These are phyloP conservation scores for Stigmatopora nigra DNA, from an alignment of 2,113 vertebrate genomes.

Conservation along the genomic window DNA sequence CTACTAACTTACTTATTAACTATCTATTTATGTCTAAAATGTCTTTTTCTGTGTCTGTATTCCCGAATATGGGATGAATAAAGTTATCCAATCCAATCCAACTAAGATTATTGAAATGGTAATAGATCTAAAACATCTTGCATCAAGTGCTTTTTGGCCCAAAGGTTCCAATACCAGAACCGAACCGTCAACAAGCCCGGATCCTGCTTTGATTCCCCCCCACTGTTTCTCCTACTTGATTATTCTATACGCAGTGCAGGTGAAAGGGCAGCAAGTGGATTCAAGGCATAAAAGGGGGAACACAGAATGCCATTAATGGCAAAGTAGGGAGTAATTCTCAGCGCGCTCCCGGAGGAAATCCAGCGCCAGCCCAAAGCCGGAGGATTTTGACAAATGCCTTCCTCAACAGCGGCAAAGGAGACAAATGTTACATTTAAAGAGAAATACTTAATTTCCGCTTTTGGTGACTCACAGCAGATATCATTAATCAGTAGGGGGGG, in stretches of 20 bases:
- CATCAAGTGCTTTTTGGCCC: neutral
- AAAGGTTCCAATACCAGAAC: neutral
- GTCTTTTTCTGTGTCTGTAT: no score
- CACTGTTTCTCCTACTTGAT: neutral
- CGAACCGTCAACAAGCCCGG: neutral
- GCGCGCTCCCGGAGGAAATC: slow-evolving; percentile 64
- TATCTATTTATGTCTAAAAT: no score
- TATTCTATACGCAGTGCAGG: neutral
- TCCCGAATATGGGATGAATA: no score
- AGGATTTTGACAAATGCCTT: slow-evolving; percentile 70
- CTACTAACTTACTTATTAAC: no score
- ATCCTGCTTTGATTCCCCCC: neutral
- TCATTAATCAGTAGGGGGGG: slow-evolving; percentile 65
- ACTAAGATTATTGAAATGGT: neutral
- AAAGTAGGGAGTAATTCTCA: slow-evolving; percentile 60
- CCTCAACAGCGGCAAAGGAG: slow-evolving; percentile 63
- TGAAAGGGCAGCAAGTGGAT: slow-evolving; percentile 9
- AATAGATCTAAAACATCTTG: neutral
- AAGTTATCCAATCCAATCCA: no score
- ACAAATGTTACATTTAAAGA: slow-evolving; percentile 74
- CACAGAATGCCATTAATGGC: slow-evolving; percentile 62
- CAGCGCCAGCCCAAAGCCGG: slow-evolving; percentile 45
- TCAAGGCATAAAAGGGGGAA: slow-evolving; percentile 30
- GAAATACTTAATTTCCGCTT: slow-evolving; percentile 75
- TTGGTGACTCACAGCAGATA: slow-evolving; percentile 66